Evolutionary conservation across 1,140 invertebrate species (phyloP).

Genomic region (Drosophila persimilis): DNA sequence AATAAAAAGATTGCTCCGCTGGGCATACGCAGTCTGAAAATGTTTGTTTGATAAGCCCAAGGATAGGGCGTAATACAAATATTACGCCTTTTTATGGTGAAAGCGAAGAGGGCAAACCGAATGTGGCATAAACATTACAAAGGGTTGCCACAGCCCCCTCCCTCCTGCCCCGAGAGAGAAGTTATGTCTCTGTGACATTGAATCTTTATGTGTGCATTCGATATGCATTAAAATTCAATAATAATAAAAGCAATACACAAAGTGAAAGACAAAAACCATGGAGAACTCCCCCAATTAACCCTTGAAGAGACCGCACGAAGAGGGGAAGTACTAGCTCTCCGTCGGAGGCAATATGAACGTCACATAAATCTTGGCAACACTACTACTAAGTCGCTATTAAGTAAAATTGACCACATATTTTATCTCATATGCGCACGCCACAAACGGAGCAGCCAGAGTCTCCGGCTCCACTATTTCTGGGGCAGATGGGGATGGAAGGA

Average conservation of each 20-base stretch:
- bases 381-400: constrained; percentile 81
- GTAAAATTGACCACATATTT: constrained; percentile 81
- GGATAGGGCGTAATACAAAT: constrained; percentile 44
- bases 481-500: not conserved
- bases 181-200: constrained; percentile 64
- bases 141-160: constrained; percentile 24
- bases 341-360: constrained; percentile 72
- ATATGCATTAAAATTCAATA: constrained; percentile 81
- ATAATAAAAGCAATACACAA: constrained; percentile 70
- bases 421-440: constrained; percentile 74
- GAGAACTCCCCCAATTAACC: constrained; percentile 56
- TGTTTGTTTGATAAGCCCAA: constrained; percentile 54
- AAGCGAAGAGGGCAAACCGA: constrained; percentile 59
- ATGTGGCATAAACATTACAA: constrained; percentile 66
- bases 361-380: constrained; percentile 78
- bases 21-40: constrained; percentile 52
- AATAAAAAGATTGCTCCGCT: constrained; percentile 76
- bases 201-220: constrained; percentile 73
- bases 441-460: constrained; percentile 4
- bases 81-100: constrained; percentile 64
- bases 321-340: constrained; percentile 26
- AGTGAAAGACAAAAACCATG: constrained; percentile 12
- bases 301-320: constrained; percentile 33
- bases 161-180: not conserved
- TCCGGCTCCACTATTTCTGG: not conserved